phyloP scores from a whole-genome alignment of 2,113 vertebrate species.

The Oncorhynchus gorbuscha region DNA sequence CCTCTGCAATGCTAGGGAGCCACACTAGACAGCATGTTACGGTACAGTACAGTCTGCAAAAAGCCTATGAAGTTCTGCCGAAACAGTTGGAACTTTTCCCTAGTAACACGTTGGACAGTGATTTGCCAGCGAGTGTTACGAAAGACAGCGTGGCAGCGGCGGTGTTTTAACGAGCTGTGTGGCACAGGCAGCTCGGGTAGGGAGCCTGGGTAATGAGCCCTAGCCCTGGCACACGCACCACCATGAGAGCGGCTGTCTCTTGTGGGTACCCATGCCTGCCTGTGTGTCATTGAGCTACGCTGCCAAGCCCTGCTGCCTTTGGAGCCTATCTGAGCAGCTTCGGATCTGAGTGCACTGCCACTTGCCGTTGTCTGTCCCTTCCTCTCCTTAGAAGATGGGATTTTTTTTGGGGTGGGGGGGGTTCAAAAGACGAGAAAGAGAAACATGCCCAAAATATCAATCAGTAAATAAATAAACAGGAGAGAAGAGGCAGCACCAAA shows the following conservation, averaged over 20 bases:
- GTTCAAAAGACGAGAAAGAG: neutral
- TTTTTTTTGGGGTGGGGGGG: neutral
- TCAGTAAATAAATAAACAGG: neutral
- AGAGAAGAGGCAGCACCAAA: neutral
- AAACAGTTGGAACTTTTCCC: neutral
- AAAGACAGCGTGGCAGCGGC: neutral
- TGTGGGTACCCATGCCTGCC: neutral
- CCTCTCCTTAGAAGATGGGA: neutral
- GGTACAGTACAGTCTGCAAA: no score
- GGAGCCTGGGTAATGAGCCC: neutral
- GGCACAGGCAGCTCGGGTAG: neutral
- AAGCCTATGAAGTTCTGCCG: neutral
- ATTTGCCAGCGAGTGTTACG: neutral
- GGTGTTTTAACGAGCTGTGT: neutral
- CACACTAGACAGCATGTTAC: no score
- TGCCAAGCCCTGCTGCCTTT: conserved; percentile 15
- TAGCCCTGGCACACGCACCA: neutral
- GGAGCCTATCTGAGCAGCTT: conserved; percentile 5
- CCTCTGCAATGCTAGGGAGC: no score
- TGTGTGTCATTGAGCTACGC: neutral
- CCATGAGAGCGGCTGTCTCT: conserved; percentile 3
- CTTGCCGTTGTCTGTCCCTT: neutral
- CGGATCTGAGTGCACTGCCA: neutral
- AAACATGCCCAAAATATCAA: neutral
- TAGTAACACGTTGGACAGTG: neutral